Evolutionary conservation across 2,888 invertebrate genomes (phyloP).

Genomic region (Amblyjoppa proteus): DNA sequence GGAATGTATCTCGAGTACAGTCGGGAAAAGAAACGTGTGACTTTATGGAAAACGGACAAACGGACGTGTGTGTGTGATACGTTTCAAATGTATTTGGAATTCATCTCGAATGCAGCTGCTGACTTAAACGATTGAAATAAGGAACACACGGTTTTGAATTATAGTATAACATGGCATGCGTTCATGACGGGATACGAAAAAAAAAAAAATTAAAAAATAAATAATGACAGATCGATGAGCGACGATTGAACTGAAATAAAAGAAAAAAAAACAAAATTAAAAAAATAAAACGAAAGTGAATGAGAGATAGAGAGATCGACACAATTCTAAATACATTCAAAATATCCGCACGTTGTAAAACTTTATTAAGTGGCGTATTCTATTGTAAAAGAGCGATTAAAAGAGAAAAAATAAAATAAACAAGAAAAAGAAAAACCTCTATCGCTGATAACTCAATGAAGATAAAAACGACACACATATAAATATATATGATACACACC

Average conservation of each 20-base stretch:
- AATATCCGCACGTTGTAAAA: conserved; percentile 68
- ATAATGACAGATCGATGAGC: neutral
- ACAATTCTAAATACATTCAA: conserved; percentile 70
- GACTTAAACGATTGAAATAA: no score
- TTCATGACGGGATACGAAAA: conserved; percentile 4
- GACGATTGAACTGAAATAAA: conserved; percentile 24
- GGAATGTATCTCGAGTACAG: no score
- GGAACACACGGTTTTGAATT: conserved; percentile 15
- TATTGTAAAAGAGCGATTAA: conserved; percentile 37
- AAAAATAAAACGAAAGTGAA: conserved; percentile 49
- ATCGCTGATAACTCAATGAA: conserved; percentile 44
- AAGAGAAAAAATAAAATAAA: neutral
- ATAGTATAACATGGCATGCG: conserved; percentile 26
- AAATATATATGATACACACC: conserved; percentile 60
- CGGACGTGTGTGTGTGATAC: no score
- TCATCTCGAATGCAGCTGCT: no score
- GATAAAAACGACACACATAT: conserved; percentile 55
- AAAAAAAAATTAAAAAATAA: conserved; percentile 6
- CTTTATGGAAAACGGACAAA: no score
- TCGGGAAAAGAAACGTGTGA: no score
- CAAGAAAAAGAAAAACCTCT: conserved; percentile 5
- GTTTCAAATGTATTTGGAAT: no score
- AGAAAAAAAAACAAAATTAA: conserved; percentile 38
- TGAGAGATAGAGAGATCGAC: conserved; percentile 51
- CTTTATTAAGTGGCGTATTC: conserved; percentile 63